Base-by-base conservation (phyloP, 2,888 invertebrate species). In the Meliscaeva auricollis region DNA sequence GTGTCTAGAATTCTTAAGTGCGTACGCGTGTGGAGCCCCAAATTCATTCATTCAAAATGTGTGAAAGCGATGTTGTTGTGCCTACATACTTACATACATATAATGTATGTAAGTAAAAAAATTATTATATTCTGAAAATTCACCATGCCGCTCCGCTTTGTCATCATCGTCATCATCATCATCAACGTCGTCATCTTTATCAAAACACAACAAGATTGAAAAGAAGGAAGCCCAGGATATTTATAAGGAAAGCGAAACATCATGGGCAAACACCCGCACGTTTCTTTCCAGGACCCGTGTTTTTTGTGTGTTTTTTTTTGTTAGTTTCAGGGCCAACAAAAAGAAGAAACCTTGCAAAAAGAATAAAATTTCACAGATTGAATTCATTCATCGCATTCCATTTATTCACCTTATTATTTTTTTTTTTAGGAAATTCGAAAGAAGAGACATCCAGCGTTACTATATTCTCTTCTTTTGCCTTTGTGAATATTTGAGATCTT, bases 1-100 rank as follows among this genome's bases (percentile, higher is more conserved):
- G 89, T 89, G 89, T 80, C 87, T 75, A 87, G 89, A 89, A 89
- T 89, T 88, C 75, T 69, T 83, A 88, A 87, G 66, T 87, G 81
- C 41, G 60, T 54, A 30, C 30, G 48, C 35, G 75, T 26, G 35
- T 26, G 35, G 26, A 54, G n/a, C 32, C 32, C 17, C 9, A 32
- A 38, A 46, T 32, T 50, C 30, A 46, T 64, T 64, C 46, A 64
- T 26, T 46, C 30, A 38, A 58, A 58, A 15, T 74, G 58, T 82
- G 70, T 54, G 68, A 60, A 69, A 48, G 58, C 60, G 56, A n/a
- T n/a, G n/a, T n/a, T n/a, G n/a, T n/a, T n/a, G n/a, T n/a, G n/a
- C n/a, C n/a, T n/a, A n/a, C n/a, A n/a, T n/a, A n/a, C n/a, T n/a
- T n/a, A n/a, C n/a, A n/a, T n/a, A n/a, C n/a, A n/a, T n/a, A n/a